These are phyloP conservation scores for Thecophora atra DNA, from an alignment of 2,888 invertebrate genomes.

Conservation along the genomic window DNA sequence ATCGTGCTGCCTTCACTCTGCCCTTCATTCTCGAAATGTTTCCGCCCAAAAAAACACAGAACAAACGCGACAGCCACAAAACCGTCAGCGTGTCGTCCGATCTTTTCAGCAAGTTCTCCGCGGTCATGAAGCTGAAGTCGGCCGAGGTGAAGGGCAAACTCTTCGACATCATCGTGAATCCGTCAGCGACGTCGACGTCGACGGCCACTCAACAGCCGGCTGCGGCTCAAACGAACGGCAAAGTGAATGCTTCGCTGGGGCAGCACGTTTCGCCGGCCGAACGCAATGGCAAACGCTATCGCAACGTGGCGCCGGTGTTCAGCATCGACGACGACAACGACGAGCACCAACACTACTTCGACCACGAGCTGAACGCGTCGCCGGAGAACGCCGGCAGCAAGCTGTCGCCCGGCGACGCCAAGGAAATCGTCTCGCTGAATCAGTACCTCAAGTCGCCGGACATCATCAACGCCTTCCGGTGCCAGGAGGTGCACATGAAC, in stretches of 20 bases:
- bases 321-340: conserved; percentile 91
- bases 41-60: neutral
- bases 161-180: conserved; percentile 92
- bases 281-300: conserved; percentile 85
- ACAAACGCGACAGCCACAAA: conserved; percentile 41
- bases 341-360: conserved; percentile 61
- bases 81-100: conserved; percentile 69
- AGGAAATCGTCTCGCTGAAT: conserved; percentile 83
- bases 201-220: conserved; percentile 12
- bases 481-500: conserved; percentile 91
- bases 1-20: no score
- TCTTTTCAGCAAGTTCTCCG: conserved; percentile 83
- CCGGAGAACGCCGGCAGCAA: conserved; percentile 65
- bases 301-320: conserved; percentile 91
- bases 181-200: conserved; percentile 57
- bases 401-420: conserved; percentile 71
- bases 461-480: conserved; percentile 86
- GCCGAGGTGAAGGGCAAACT: conserved; percentile 92
- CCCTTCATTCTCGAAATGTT: no score
- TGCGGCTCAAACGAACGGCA: conserved; percentile 27
- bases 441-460: conserved; percentile 85
- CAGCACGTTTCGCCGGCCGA: conserved; percentile 87
- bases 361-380: conserved; percentile 50
- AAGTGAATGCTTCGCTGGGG: conserved; percentile 66
- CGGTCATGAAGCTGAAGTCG: conserved; percentile 89